Percentiles rank a stretch among this genome's conserved stretches.
phyloP scores from a whole-genome alignment of 1,140 invertebrate genomes.

The Chrysomallon squamiferum region DNA sequence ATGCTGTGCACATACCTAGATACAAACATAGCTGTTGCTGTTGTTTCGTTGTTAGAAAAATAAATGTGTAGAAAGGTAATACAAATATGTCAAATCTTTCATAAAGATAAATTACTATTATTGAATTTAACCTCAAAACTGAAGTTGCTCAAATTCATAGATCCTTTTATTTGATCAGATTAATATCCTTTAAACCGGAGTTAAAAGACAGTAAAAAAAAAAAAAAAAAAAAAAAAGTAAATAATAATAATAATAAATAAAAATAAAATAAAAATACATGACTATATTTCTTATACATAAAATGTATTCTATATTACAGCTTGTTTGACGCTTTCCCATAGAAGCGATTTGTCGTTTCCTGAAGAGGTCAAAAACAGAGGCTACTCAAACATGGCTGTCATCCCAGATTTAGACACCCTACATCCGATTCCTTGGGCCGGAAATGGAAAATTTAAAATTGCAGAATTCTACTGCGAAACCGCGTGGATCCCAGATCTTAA shows the following conservation, averaged over 20 bases:
- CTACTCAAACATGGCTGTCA: not conserved
- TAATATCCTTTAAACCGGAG: no score
- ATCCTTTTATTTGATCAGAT: no score
- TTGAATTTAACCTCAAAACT: not conserved
- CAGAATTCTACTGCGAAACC: not conserved
- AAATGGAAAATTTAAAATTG: not conserved
- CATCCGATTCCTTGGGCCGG: constrained; percentile 2
- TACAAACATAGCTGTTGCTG: not conserved
- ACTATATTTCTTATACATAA: no score
- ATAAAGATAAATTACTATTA: no score
- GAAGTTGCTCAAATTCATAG: no score
- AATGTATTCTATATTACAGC: not conserved
- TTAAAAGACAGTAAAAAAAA: not conserved
- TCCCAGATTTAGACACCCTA: not conserved
- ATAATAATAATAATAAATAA: not conserved
- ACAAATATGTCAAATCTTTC: no score
- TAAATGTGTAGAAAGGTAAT: not conserved
- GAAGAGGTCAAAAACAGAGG: not conserved
- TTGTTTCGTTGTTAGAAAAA: not conserved
- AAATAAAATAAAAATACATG: not conserved
- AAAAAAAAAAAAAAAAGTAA: not conserved
- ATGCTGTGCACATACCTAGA: no score
- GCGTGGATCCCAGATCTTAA: not conserved
- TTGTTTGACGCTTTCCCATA: not conserved
- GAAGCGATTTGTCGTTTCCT: not conserved